Conservation (phyloP, 2,888 invertebrate species). For the Tholera decimalis region DNA sequence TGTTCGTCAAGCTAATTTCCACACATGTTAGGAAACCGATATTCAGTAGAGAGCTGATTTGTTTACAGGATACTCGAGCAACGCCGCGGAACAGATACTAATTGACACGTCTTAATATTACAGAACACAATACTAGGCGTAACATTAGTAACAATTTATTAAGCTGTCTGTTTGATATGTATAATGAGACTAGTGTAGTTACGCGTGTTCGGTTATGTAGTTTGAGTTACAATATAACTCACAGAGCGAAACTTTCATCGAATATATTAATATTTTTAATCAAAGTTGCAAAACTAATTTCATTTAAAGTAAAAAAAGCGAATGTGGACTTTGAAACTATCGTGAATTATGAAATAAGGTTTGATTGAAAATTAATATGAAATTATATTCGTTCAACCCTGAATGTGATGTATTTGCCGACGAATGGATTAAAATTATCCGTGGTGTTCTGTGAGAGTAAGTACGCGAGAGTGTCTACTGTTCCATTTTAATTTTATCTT, state of each 20-base stretch:
- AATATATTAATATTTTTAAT: not conserved
- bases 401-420: too few species aligned
- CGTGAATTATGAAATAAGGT: too few species aligned
- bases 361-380: too few species aligned
- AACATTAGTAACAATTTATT: not conserved
- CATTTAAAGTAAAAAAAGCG: not conserved
- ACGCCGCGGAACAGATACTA: constrained; percentile 16
- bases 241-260: not conserved
- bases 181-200: constrained; percentile 1
- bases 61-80: constrained; percentile 5
- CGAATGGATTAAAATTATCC: too few species aligned
- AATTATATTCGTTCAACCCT: too few species aligned
- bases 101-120: constrained; percentile 17
- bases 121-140: constrained; percentile 1
- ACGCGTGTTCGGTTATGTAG: constrained; percentile 3
- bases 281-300: constrained; percentile 22
- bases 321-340: not conserved
- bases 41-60: not conserved
- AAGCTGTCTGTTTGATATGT: constrained; percentile 14
- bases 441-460: too few species aligned
- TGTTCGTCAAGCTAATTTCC: too few species aligned
- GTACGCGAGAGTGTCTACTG: too few species aligned
- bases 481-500: too few species aligned
- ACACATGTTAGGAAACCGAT: not conserved
- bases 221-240: not conserved